phyloP scores from a whole-genome alignment of 37 sponge, comb jelly and placozoan species.

The Axinella damicornis region DNA sequence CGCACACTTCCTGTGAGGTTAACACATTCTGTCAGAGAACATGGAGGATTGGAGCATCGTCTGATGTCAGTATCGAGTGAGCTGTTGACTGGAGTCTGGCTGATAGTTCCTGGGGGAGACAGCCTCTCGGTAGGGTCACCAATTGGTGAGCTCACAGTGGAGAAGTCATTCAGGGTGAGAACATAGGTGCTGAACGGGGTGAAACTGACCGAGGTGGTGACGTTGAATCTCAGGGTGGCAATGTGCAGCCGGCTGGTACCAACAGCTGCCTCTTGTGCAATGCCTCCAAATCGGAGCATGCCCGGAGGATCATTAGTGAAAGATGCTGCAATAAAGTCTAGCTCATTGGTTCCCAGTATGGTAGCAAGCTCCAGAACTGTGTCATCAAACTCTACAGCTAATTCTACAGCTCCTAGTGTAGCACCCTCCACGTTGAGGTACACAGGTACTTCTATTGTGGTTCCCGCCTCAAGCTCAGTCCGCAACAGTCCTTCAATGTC shows the following conservation, averaged over 20 bases:
- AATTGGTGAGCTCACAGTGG: constrained; percentile 21
- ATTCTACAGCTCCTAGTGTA: constrained; percentile 33
- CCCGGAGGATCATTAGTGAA: not conserved
- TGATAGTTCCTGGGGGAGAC: constrained; percentile 28
- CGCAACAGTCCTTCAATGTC: constrained; percentile 35
- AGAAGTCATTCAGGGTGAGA: constrained; percentile 13
- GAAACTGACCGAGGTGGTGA: not conserved
- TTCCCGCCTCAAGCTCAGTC: not conserved
- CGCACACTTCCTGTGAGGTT: not conserved
- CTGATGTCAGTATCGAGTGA: not conserved
- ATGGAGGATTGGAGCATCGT: constrained; percentile 39
- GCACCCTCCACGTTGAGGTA: constrained; percentile 47
- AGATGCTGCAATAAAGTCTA: constrained; percentile 8
- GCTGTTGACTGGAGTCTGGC: not conserved
- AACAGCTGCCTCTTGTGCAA: not conserved
- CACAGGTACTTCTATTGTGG: constrained; percentile 25
- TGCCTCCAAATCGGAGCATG: constrained; percentile 23
- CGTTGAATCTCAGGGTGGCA: constrained; percentile 24
- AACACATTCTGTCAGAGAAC: constrained; percentile 22
- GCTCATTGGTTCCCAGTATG: not conserved
- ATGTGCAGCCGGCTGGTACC: constrained; percentile 44
- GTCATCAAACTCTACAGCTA: constrained; percentile 3
- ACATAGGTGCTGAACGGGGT: constrained; percentile 22
- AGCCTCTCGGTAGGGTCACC: constrained; percentile 23
- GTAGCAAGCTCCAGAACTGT: not conserved